These are phyloP conservation scores for Auanema sp. DNA, from an alignment of 2,888 invertebrate species.

Conservation along the genomic window DNA sequence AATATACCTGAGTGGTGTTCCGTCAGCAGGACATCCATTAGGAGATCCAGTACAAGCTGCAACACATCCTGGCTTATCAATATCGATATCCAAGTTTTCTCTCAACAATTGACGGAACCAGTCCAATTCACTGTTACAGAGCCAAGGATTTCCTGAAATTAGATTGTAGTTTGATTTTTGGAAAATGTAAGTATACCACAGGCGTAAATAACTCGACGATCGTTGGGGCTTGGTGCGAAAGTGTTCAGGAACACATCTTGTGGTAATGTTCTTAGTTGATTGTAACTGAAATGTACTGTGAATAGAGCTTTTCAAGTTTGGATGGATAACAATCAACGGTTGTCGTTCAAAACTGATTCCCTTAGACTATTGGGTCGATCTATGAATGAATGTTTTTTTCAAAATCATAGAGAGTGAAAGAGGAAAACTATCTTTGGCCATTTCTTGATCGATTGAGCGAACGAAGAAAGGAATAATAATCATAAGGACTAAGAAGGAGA, in stretches of 20 bases:
- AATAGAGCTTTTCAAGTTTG: too few species aligned
- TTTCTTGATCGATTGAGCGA: too few species aligned
- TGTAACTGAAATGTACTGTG: slow-evolving; percentile 57
- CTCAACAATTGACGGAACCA: slow-evolving; percentile 63
- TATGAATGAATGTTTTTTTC: too few species aligned
- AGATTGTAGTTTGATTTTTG: neutral
- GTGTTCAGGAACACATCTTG: slow-evolving; percentile 53
- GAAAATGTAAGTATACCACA: slow-evolving; percentile 46
- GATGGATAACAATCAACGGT: too few species aligned
- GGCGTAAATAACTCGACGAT: slow-evolving; percentile 61
- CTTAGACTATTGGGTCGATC: too few species aligned
- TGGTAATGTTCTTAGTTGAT: slow-evolving; percentile 61
- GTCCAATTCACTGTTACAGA: slow-evolving; percentile 59
- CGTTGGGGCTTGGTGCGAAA: slow-evolving; percentile 57
- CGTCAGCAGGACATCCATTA: slow-evolving; percentile 59
- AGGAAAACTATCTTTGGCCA: too few species aligned
- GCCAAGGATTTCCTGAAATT: slow-evolving; percentile 62
- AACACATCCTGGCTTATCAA: slow-evolving; percentile 57
- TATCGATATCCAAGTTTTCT: slow-evolving; percentile 60
- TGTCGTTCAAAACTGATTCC: too few species aligned
- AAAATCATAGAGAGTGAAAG: too few species aligned
- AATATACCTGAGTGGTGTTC: slow-evolving; percentile 52
- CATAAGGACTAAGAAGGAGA: too few species aligned
- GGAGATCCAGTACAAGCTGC: slow-evolving; percentile 52
- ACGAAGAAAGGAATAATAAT: too few species aligned